phyloP scores from a whole-genome alignment of 2,113 vertebrate species.

The Butorides virescens region DNA sequence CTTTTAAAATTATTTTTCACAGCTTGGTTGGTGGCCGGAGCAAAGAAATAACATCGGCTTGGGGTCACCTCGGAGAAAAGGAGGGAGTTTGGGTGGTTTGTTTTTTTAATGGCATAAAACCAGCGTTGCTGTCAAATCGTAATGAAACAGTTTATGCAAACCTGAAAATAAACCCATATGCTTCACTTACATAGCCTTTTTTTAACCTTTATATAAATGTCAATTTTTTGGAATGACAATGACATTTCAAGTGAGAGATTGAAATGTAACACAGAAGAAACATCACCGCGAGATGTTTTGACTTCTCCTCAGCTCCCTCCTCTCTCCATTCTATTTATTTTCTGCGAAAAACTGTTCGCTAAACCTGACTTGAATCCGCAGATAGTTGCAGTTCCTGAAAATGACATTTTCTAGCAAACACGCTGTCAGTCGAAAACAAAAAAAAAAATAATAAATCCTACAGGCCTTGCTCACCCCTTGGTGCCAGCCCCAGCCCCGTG shows the following conservation, averaged over 20 bases:
- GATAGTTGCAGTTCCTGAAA: slow-evolving; percentile 14
- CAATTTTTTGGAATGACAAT: slow-evolving; percentile 61
- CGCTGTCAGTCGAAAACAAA: not conserved
- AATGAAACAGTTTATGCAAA: slow-evolving; percentile 55
- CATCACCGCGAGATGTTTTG: slow-evolving; percentile 57
- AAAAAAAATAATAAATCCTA: not conserved
- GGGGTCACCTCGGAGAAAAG: not conserved
- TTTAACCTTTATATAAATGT: slow-evolving; percentile 64
- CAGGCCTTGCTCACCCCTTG: not conserved
- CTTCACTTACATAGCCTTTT: slow-evolving; percentile 10
- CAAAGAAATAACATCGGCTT: not conserved
- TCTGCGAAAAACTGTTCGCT: not conserved
- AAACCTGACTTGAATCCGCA: slow-evolving; percentile 62
- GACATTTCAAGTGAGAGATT: slow-evolving; percentile 60
- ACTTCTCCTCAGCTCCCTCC: slow-evolving; percentile 44
- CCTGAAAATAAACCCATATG: slow-evolving; percentile 44
- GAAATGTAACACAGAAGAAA: slow-evolving; percentile 48
- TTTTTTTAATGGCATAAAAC: not conserved
- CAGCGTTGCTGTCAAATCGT: slow-evolving; percentile 13
- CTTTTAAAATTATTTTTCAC: not conserved
- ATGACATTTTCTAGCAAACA: slow-evolving; percentile 43
- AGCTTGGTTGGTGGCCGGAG: not conserved
- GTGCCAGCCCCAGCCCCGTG: not conserved
- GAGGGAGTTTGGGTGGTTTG: not conserved
- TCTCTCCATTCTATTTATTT: slow-evolving; percentile 59